Evolutionary conservation across 2,113 vertebrate genomes (phyloP).

Genomic region (Myotis lucifugus): DNA sequence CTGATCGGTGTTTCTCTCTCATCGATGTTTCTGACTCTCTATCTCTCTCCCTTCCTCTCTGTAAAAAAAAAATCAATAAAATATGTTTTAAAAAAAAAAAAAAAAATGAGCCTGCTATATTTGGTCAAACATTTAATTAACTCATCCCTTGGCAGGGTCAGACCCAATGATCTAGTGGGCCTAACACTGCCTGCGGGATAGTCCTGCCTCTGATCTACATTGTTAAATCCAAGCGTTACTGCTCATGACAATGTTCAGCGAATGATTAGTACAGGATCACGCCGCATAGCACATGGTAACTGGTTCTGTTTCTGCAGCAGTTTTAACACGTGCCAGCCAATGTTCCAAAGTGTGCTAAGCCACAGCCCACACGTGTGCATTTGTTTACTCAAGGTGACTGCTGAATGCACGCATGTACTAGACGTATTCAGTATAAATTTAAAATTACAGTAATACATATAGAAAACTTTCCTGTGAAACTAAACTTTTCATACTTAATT

Average conservation of each 20-base stretch:
- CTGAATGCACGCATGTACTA: background rate
- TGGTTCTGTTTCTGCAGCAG: background rate
- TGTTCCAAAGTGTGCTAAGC: background rate
- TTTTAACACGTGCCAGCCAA: background rate
- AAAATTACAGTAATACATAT: background rate
- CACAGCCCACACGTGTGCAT: background rate
- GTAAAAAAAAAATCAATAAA: no score
- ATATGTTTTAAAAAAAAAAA: no score
- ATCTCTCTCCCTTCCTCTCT: no score
- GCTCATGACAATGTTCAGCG: background rate
- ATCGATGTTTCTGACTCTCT: no score
- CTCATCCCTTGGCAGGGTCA: no score
- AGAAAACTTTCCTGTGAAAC: background rate
- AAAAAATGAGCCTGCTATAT: no score
- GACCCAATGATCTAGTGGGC: no score
- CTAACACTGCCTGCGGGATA: no score
- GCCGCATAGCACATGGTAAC: background rate
- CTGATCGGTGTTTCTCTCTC: no score
- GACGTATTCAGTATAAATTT: background rate
- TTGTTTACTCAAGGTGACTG: background rate
- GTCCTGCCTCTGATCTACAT: background rate
- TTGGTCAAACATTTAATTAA: no score
- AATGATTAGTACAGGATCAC: background rate
- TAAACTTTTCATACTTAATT: background rate
- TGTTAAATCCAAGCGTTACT: background rate